Evolutionary conservation across 2,888 invertebrate species (phyloP).

Genomic region (Nineta flava): DNA sequence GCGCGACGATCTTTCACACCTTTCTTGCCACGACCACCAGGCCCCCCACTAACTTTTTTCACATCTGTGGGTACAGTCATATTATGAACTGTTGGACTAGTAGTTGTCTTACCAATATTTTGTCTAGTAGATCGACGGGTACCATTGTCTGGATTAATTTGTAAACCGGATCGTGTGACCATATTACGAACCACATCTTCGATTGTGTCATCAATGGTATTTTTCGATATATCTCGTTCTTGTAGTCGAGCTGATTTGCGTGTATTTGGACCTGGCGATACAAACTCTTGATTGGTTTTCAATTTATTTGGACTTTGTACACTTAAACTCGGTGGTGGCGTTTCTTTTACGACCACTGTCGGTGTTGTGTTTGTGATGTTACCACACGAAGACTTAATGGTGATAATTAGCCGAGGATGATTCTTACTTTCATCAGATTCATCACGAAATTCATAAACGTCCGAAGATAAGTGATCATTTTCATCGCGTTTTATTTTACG

Average conservation of each 20-base stretch:
- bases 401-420: slow-evolving; percentile 62
- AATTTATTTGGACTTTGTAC: slow-evolving; percentile 13
- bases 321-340: slow-evolving; percentile 8
- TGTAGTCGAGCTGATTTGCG: slow-evolving; percentile 67
- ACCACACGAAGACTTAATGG: slow-evolving; percentile 54
- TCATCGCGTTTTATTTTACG: slow-evolving; percentile 24
- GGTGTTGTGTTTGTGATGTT: slow-evolving; percentile 18
- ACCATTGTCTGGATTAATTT: slow-evolving; percentile 23
- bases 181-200: slow-evolving; percentile 72
- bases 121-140: slow-evolving; percentile 39
- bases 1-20: slow-evolving; percentile 45
- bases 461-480: slow-evolving; percentile 43
- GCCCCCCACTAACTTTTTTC: slow-evolving; percentile 39
- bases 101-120: slow-evolving; percentile 18
- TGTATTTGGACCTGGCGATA: slow-evolving; percentile 49
- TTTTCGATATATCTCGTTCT: slow-evolving; percentile 59
- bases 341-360: slow-evolving; percentile 31
- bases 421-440: slow-evolving; percentile 62
- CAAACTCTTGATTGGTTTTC: slow-evolving; percentile 46
- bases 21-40: slow-evolving; percentile 35
- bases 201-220: slow-evolving; percentile 72
- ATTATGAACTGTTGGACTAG: slow-evolving; percentile 3
- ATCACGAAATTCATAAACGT: slow-evolving; percentile 82
- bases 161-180: slow-evolving; percentile 25
- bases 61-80: slow-evolving; percentile 15